These are phyloP conservation scores for Saccostrea glomerata DNA, from an alignment of 1,140 invertebrate species.

Conservation along the genomic window DNA sequence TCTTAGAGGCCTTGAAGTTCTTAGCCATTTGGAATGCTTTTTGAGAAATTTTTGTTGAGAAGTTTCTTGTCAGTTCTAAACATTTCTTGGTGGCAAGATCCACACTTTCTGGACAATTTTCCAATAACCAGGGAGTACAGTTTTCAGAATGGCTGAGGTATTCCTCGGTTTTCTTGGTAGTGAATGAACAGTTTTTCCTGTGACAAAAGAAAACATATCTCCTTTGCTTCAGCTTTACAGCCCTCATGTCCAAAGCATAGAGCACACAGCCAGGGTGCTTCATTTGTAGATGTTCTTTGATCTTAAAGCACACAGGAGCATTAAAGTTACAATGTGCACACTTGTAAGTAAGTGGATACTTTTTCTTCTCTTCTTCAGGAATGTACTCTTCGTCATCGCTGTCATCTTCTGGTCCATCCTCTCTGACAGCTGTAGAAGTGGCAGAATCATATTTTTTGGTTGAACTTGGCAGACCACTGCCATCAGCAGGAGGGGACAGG, in stretches of 20 bases:
- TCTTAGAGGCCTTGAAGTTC: constrained; percentile 52
- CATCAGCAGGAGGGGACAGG: not conserved
- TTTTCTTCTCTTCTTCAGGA: constrained; percentile 60
- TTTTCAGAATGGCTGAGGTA: constrained; percentile 67
- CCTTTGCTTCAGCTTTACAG: constrained; percentile 63
- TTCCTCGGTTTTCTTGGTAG: constrained; percentile 63
- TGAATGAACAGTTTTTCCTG: constrained; percentile 69
- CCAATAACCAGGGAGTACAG: constrained; percentile 69
- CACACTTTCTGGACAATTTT: constrained; percentile 55
- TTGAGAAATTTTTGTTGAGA: constrained; percentile 59
- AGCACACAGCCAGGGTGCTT: constrained; percentile 67
- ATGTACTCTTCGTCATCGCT: constrained; percentile 57
- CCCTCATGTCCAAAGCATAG: constrained; percentile 68
- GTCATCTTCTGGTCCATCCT: constrained; percentile 21
- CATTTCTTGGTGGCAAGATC: constrained; percentile 63
- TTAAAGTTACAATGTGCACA: constrained; percentile 72
- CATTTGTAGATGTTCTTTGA: constrained; percentile 56
- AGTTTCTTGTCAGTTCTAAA: constrained; percentile 65
- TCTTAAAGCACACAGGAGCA: constrained; percentile 59
- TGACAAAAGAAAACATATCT: constrained; percentile 72
- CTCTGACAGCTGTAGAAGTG: not conserved
- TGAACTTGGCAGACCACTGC: not conserved
- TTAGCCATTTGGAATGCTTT: constrained; percentile 58
- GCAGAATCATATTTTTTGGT: constrained; percentile 19
- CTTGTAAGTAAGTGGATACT: constrained; percentile 63